Evolutionary conservation across 2,113 vertebrate species (phyloP), one percentile per base, ranked within the genome.

Genomic region (Montifringilla adamsi): DNA sequence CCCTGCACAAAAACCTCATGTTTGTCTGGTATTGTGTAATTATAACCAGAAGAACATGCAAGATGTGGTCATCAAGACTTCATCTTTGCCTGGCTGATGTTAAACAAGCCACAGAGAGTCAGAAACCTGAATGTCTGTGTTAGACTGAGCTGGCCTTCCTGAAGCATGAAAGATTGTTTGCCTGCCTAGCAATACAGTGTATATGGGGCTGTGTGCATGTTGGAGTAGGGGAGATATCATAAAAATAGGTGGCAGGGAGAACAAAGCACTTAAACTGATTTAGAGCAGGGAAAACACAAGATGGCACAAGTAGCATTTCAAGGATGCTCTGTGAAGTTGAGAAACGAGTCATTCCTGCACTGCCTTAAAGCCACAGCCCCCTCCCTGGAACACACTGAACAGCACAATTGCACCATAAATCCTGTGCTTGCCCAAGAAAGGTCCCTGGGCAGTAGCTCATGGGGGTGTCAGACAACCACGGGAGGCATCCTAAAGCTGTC

Each of bases 301-400:
- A 96, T 95, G 96, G 94, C 96, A 97, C 91, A 97, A 97, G 95
- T 89, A 92, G 93, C 93, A 95, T 96, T 96, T 97, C 91, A 95
- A 92, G 96, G 95, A 93, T 92, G 89, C 62, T 94, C 49, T 16
- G 66, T 75, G 87, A 96, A 95, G 77, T 91, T 92, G 93, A 94
- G 87, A 89, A 94, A 87, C 0, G 31, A 89, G 69, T 72, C 23
- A 94, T 91, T 92, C 84, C 80, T 82, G 69, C 64, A 15, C 43
- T 87, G 76, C 73, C 58, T 96, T 84, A 94, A 92, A 94, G 84
- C 56, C 87, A 91, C 74, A 95, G 13, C 46, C 94, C 58, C 75
- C 59, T 85, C 77, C 50, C 78, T 39, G 78, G 55, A 68, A 81
- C 80, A 80, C n/a, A 39, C 78, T 63, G 15, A 95, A 4, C 67